Percentiles rank a stretch among this genome's conserved stretches.
Conservation (phyloP, 2,113 vertebrate species). For the Peromyscus leucopus region DNA sequence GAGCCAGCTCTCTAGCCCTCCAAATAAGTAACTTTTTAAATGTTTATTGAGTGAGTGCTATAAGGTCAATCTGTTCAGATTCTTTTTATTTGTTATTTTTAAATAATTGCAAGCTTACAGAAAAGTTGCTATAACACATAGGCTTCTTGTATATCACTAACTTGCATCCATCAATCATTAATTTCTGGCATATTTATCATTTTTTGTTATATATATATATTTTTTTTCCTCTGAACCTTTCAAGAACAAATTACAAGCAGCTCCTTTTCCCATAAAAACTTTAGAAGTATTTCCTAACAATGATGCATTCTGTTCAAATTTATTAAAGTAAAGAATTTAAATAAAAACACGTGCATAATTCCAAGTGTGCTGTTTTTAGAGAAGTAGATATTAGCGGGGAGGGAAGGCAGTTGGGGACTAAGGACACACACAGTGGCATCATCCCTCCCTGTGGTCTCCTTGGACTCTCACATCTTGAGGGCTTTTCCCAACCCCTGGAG, state of each 20-base stretch:
- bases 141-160: not conserved
- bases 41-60: not conserved
- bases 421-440: not conserved
- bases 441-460: not conserved
- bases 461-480: not conserved
- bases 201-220: not conserved
- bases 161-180: not conserved
- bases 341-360: not conserved
- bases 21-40: not conserved
- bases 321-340: not conserved
- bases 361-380: not conserved
- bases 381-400: not conserved
- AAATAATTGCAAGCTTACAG: conserved; percentile 35
- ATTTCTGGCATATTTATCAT: not conserved
- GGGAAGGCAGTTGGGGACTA: not conserved
- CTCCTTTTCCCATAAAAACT: not conserved
- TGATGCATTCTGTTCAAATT: not conserved
- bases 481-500: not conserved
- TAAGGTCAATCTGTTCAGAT: not conserved
- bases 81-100: not conserved
- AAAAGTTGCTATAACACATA: not conserved
- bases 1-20: not conserved
- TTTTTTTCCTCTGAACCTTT: not conserved
- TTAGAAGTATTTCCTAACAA: conserved; percentile 43
- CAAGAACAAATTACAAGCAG: conserved; percentile 13